phyloP scores from a whole-genome alignment of 2,113 vertebrate species.

The Hemicordylus capensis region DNA sequence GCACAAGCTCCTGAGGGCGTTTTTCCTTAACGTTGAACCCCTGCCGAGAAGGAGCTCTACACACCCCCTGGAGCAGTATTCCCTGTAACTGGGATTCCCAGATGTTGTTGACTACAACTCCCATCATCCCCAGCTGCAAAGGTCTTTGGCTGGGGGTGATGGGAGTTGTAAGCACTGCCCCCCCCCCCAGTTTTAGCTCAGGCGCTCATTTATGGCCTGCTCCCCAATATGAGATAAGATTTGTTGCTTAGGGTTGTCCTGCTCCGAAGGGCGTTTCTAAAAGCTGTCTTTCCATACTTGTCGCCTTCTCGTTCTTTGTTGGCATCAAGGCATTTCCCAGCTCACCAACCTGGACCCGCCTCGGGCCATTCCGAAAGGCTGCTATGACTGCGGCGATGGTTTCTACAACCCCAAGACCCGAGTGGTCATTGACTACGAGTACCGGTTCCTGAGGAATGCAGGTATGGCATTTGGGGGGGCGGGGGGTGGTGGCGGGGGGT shows the following conservation, averaged over 20 bases:
- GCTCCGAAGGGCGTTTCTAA: no score
- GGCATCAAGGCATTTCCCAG: constrained; percentile 87
- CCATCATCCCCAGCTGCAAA: no score
- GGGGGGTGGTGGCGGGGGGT: not conserved
- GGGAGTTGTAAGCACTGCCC: no score
- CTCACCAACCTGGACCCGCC: constrained; percentile 85
- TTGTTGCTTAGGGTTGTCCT: not conserved
- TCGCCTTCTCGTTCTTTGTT: no score
- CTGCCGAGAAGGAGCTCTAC: not conserved
- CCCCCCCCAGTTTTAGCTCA: not conserved
- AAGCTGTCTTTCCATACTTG: no score
- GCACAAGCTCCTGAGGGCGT: not conserved
- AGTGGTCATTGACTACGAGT: constrained; percentile 79
- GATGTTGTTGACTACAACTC: no score
- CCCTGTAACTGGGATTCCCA: no score
- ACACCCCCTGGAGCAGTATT: no score
- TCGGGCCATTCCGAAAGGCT: constrained; percentile 81
- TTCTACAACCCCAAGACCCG: constrained; percentile 89
- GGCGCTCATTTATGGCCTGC: not conserved
- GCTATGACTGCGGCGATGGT: constrained; percentile 92
- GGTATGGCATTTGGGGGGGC: constrained; percentile 73
- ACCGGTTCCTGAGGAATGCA: constrained; percentile 86
- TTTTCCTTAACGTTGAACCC: not conserved
- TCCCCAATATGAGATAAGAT: not conserved
- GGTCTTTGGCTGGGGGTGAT: no score